Evolutionary conservation across 2,888 invertebrate species (phyloP).

Genomic region (Cephonodes hylas): DNA sequence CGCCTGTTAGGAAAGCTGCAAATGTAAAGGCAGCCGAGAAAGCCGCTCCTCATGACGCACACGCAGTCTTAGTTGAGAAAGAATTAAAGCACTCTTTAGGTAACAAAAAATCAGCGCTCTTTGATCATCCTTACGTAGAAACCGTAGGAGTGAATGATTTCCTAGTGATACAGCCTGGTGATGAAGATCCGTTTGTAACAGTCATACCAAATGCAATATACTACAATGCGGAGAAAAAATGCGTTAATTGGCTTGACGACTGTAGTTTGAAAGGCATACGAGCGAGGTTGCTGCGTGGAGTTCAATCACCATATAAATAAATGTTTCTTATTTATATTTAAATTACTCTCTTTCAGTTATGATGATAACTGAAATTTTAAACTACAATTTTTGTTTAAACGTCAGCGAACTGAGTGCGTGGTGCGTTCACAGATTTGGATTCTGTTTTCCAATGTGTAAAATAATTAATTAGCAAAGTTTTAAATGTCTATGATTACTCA

Average conservation of each 20-base stretch:
- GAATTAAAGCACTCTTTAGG: slow-evolving; percentile 41
- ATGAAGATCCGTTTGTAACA: slow-evolving; percentile 51
- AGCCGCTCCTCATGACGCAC: not conserved
- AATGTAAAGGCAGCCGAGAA: not conserved
- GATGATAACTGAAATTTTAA: too few species aligned
- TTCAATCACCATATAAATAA: slow-evolving; percentile 34
- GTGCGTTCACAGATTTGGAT: too few species aligned
- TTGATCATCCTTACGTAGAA: slow-evolving; percentile 48
- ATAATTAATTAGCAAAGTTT: too few species aligned
- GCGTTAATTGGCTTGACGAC: slow-evolving; percentile 65
- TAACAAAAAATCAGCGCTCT: slow-evolving; percentile 39
- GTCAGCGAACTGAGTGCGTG: too few species aligned
- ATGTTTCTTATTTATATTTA: not conserved
- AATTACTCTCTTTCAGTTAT: too few species aligned
- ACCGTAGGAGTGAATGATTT: slow-evolving; percentile 53
- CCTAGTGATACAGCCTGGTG: slow-evolving; percentile 46
- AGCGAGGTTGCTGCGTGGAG: slow-evolving; percentile 39
- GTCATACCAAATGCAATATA: slow-evolving; percentile 61
- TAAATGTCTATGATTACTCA: too few species aligned
- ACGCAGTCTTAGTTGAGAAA: slow-evolving; percentile 29
- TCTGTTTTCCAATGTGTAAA: too few species aligned
- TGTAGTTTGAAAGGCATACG: slow-evolving; percentile 55
- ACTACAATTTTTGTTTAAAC: too few species aligned
- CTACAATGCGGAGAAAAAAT: slow-evolving; percentile 56
- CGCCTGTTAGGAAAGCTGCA: not conserved